Percentiles rank a stretch among this genome's conserved stretches.
Conservation (phyloP, 2,797 vertebrate species). For the Notolepis coatsorum region DNA sequence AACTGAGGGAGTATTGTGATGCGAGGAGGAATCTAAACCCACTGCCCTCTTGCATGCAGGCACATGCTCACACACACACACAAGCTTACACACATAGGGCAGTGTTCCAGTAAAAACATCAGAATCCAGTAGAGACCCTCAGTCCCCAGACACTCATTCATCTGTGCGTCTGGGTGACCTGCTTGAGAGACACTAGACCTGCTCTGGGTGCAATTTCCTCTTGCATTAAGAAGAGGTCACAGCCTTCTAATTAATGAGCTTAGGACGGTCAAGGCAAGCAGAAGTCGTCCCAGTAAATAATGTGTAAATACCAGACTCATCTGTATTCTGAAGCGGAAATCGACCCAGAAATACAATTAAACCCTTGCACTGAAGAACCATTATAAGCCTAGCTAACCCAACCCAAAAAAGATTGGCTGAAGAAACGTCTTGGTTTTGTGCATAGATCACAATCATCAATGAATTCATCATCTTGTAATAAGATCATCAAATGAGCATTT, state of each 20-base stretch:
- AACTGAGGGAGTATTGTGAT: slow-evolving; percentile 68
- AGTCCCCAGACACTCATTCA: slow-evolving; percentile 62
- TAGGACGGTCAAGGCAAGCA: slow-evolving; percentile 31
- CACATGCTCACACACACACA: slow-evolving; percentile 13
- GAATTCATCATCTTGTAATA: too few relatives aligned
- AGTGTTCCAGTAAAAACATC: slow-evolving; percentile 35
- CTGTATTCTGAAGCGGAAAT: neutral
- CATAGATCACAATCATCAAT: too few relatives aligned
- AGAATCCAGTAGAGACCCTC: slow-evolving; percentile 58
- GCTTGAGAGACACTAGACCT: slow-evolving; percentile 35
- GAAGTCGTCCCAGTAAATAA: slow-evolving; percentile 19
- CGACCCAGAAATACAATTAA: too few relatives aligned
- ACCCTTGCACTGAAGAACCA: too few relatives aligned
- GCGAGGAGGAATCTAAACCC: slow-evolving; percentile 62
- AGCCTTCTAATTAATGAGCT: slow-evolving; percentile 53
- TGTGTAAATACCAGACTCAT: slow-evolving; percentile 11
- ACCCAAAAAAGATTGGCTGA: too few relatives aligned
- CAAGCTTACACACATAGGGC: slow-evolving; percentile 2
- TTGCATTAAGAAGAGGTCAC: slow-evolving; percentile 52
- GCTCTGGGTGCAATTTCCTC: slow-evolving; percentile 61
- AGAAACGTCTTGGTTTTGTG: too few relatives aligned
- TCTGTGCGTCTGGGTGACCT: slow-evolving; percentile 54
- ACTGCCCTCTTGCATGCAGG: slow-evolving; percentile 32
- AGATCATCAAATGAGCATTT: too few relatives aligned
- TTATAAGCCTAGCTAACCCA: too few relatives aligned